Conservation (phyloP, 2,888 invertebrate genomes). For the Suillia variegata region DNA sequence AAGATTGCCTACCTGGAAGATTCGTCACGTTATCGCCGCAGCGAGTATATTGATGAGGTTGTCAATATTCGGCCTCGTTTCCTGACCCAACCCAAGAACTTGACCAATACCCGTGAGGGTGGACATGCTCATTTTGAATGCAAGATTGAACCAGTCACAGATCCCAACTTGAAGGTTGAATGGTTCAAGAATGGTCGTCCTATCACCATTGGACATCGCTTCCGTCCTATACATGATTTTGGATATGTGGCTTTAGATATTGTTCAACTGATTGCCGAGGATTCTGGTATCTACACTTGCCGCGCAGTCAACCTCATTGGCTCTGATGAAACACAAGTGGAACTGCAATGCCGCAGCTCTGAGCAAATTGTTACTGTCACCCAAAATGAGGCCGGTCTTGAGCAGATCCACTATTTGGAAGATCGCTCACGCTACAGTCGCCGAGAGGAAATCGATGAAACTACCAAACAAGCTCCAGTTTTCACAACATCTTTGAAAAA, state of each 20-base stretch:
- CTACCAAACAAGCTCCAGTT: conserved; percentile 88
- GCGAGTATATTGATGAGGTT: conserved; percentile 80
- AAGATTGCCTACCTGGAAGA: conserved; percentile 93
- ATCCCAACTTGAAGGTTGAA: conserved; percentile 94
- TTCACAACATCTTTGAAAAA: conserved; percentile 93
- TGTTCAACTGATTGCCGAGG: conserved; percentile 94
- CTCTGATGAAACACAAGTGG: conserved; percentile 81
- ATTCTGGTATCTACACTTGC: conserved; percentile 92
- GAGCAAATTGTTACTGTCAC: conserved; percentile 83
- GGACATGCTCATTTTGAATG: conserved; percentile 97
- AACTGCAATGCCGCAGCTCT: conserved; percentile 74
- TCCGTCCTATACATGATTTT: conserved; percentile 96
- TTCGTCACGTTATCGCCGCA: conserved; percentile 80
- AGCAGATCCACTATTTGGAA: conserved; percentile 88
- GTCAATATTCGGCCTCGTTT: conserved; percentile 84
- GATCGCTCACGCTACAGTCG: conserved; percentile 80
- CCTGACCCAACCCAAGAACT: conserved; percentile 84
- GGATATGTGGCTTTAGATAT: conserved; percentile 98
- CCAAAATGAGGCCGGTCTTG: conserved; percentile 85
- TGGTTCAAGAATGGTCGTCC: conserved; percentile 97
- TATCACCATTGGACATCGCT: conserved; percentile 91
- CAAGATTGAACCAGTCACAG: conserved; percentile 95
- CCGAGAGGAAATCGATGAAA: conserved; percentile 77
- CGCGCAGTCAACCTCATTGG: conserved; percentile 90
- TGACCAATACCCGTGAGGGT: conserved; percentile 84